Percentiles rank a stretch among this genome's conserved stretches.
phyloP scores from a whole-genome alignment of 2,113 vertebrate species.

The Lanius ludovicianus region DNA sequence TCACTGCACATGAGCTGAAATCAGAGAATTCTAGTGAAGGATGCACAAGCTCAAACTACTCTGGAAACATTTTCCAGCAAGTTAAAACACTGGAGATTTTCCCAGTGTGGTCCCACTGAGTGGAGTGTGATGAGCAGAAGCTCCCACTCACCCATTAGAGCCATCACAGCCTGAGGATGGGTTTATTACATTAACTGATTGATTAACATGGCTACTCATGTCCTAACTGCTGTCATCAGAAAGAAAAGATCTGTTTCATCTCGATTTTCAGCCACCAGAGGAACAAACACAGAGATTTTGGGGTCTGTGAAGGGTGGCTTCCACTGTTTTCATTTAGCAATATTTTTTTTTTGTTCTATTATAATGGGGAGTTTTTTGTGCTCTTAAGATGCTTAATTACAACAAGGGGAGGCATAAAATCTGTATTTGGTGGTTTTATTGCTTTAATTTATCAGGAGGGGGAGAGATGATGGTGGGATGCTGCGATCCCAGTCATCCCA shows the following conservation, averaged over 20 bases:
- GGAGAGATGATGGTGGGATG: neutral
- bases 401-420: neutral
- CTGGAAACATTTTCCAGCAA: neutral
- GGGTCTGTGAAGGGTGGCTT: neutral
- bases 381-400: neutral
- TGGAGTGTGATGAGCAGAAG: rapidly evolving
- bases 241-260: neutral
- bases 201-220: neutral
- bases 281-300: neutral
- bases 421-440: neutral
- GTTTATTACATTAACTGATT: neutral
- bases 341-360: neutral
- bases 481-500: conserved; percentile 51
- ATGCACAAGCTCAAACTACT: neutral
- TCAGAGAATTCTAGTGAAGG: neutral
- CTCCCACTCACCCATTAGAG: rapidly evolving
- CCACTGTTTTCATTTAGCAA: neutral
- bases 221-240: neutral
- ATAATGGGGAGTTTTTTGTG: rapidly evolving
- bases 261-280: neutral
- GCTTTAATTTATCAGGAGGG: neutral
- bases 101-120: neutral
- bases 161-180: neutral
- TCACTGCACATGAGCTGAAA: neutral
- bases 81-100: neutral